These are phyloP conservation scores for Phyllopteryx taeniolatus DNA, from an alignment of 2,113 vertebrate species.

Conservation along the genomic window DNA sequence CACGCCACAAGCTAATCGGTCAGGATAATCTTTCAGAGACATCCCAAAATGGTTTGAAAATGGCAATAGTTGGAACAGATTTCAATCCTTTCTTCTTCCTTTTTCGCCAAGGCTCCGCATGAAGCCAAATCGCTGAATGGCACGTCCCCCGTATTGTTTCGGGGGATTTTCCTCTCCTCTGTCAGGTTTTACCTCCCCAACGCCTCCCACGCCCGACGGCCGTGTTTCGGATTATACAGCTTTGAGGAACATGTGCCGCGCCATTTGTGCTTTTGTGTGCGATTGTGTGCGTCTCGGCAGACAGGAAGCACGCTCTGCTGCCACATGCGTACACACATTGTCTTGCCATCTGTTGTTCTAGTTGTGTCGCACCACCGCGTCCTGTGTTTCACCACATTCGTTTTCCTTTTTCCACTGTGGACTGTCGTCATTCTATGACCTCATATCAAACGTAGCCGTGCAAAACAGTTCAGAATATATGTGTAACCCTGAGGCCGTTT, in stretches of 20 bases:
- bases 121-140: background rate
- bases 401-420: background rate
- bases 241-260: background rate
- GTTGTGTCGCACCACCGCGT: conserved; percentile 1
- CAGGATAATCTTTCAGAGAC: too few relatives aligned
- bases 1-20: too few relatives aligned
- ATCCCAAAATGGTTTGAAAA: too few relatives aligned
- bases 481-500: background rate
- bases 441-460: background rate
- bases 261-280: conserved; percentile 20
- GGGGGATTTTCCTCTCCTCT: background rate
- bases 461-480: background rate
- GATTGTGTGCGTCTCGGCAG: conserved; percentile 28
- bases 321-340: conserved; percentile 16
- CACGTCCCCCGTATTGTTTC: background rate
- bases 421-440: background rate
- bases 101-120: background rate
- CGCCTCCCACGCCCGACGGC: background rate
- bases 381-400: background rate
- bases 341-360: conserved; percentile 38
- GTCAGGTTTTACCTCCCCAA: background rate
- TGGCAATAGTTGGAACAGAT: too few relatives aligned
- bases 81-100: too few relatives aligned
- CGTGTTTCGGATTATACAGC: background rate
- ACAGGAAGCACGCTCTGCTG: conserved; percentile 33